Conservation (phyloP, 2,888 invertebrate genomes). For the Tryphoninae sp. region DNA sequence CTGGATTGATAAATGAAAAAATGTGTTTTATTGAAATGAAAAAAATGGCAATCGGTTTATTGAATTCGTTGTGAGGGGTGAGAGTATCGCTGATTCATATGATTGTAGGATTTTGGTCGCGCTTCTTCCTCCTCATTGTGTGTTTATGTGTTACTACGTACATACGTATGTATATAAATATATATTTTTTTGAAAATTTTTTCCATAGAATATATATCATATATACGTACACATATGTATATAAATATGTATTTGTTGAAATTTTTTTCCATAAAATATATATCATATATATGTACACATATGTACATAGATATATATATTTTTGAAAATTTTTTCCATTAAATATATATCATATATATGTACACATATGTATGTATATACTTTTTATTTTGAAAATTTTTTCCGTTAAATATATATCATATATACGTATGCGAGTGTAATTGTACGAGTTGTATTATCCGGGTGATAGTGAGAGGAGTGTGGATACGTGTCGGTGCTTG, state of each 20-base stretch:
- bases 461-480: slow-evolving; percentile 31
- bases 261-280: too few species aligned
- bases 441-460: slow-evolving; percentile 47
- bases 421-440: slow-evolving; percentile 27
- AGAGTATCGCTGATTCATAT: slow-evolving; percentile 36
- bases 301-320: neutral
- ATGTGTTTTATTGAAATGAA: neutral
- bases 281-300: too few species aligned
- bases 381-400: neutral
- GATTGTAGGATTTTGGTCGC: slow-evolving; percentile 18
- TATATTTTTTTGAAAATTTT: neutral
- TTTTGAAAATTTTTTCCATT: too few species aligned
- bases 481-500: slow-evolving; percentile 46
- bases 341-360: too few species aligned
- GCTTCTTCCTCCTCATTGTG: slow-evolving; percentile 26
- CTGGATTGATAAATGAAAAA: too few species aligned
- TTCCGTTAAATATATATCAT: slow-evolving; percentile 2
- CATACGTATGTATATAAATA: neutral
- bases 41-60: slow-evolving; percentile 6
- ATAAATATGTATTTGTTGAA: neutral
- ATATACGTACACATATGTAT: slow-evolving; percentile 7
- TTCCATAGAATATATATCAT: slow-evolving; percentile 5
- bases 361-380: neutral
- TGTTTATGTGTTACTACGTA: neutral
- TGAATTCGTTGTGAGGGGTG: slow-evolving; percentile 52